A percentile compares a stretch with the other conserved stretches of the same genome.
These are phyloP conservation scores for Ischnus inquisitorius DNA, from an alignment of 2,888 invertebrate species.

Conservation along the genomic window DNA sequence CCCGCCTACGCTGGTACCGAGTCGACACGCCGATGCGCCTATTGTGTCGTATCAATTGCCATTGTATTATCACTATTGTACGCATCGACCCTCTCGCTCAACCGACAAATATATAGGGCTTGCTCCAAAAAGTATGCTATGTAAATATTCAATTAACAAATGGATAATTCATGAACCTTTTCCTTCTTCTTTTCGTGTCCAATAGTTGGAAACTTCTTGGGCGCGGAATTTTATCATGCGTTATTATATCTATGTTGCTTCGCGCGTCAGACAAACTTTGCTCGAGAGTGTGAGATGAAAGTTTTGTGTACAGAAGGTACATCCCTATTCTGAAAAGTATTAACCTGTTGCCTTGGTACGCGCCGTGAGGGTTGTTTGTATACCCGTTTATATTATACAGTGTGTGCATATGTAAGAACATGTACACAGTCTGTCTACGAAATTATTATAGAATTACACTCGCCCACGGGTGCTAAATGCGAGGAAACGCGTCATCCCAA, in stretches of 20 bases:
- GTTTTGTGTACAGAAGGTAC: background rate
- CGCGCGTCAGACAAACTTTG: background rate
- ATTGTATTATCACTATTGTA: background rate
- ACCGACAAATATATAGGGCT: background rate
- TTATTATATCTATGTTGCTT: no score
- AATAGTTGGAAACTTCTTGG: no score
- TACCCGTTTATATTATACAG: background rate
- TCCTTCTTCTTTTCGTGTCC: no score
- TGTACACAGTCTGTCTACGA: conserved; percentile 10
- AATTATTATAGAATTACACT: conserved; percentile 32
- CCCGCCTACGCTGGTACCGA: background rate
- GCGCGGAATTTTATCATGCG: no score
- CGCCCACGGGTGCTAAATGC: conserved; percentile 48
- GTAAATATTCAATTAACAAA: background rate
- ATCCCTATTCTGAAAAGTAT: conserved; percentile 32
- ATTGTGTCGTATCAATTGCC: background rate
- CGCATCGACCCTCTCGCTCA: background rate
- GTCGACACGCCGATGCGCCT: background rate
- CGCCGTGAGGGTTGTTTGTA: background rate
- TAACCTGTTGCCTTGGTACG: conserved; percentile 35
- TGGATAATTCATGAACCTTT: background rate
- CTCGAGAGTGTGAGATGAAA: background rate
- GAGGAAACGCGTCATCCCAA: conserved; percentile 50
- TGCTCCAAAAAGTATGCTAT: background rate
- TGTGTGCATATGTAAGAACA: background rate